Base-by-base conservation (phyloP, 64 coral and sea anemone species). In the Cladopsammia gracilis region DNA sequence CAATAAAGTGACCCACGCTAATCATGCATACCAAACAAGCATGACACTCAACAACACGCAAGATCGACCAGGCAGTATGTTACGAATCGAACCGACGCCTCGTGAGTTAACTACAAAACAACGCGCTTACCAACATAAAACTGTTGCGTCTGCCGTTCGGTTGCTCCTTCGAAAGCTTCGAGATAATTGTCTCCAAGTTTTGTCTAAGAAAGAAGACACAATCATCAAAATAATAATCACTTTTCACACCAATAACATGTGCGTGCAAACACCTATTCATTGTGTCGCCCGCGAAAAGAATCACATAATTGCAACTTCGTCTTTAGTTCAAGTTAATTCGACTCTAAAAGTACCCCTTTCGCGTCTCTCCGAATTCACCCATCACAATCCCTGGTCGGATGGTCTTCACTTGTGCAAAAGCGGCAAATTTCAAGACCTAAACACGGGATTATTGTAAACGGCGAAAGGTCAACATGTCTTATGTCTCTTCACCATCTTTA, bases 391-490 rank as follows among this genome's bases (percentile, higher is more conserved):
- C 71, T 86, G 48, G 69, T 77, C 34, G 26, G 58, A 76, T 76
- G 82, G 73, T 93, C 56, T 72, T 84, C 82, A 60, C 57, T 44
- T 56, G 10, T 74, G 48, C 24, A 14, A 49, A 19, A 78, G 71
- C 70, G 73, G 54, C 62, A 20, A 76, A 62, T 85, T 87, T 85
- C 25, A 56, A 65, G 59, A 87, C 62, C 50, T 86, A 68, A 67
- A 86, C 73, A 42, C 72, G 61, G 73, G 71, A 93, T 83, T 73
- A 73, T 78, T 93, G 72, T 93, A 18, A 34, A 24, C 91, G 84
- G 73, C 84, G 91, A 93, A 93, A 93, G 91, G 91, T 93, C 91
- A 93, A 93, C 82, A 86, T 65, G 13, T 83, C 80, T 64, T 78
- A 75, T 93, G 83, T 76, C 61, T 71, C 74, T 87, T 74, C 76